Conservation (phyloP, 2,797 vertebrate genomes). For the Sebastes hubbsi region DNA sequence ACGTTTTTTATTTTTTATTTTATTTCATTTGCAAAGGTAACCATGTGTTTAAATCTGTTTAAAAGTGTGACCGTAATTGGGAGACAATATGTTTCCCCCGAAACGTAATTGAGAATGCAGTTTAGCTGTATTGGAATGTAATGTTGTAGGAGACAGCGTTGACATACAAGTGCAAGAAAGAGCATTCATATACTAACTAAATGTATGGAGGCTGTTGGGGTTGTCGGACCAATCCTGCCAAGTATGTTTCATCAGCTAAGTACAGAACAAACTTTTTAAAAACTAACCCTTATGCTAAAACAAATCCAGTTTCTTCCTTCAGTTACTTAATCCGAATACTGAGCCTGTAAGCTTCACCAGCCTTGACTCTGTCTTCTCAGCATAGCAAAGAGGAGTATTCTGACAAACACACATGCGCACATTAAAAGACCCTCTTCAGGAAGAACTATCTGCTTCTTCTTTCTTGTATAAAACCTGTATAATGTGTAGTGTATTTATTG, state of each 20-base stretch:
- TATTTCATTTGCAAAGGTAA: too few species aligned
- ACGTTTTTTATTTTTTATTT: too few species aligned
- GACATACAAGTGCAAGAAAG: not conserved
- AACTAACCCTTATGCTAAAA: too few species aligned
- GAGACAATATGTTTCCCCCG: rapidly evolving
- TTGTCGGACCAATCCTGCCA: not conserved
- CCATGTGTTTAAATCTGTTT: too few species aligned
- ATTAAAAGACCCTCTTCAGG: not conserved
- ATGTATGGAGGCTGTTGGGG: not conserved
- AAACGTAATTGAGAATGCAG: too few species aligned
- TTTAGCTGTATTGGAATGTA: rapidly evolving
- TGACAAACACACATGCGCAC: not conserved
- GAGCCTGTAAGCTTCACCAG: not conserved
- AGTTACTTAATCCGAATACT: not conserved
- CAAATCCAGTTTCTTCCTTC: not conserved
- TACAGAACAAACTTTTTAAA: too few species aligned
- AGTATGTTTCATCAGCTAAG: not conserved
- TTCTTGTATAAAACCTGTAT: not conserved
- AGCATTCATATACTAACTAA: not conserved
- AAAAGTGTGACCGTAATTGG: too few species aligned
- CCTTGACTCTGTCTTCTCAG: not conserved
- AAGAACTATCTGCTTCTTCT: not conserved
- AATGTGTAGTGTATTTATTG: not conserved
- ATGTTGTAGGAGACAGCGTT: too few species aligned
- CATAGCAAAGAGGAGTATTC: not conserved